These are phyloP conservation scores for Lepidurus arcticus DNA, from an alignment of 1,140 invertebrate species.

Conservation along the genomic window DNA sequence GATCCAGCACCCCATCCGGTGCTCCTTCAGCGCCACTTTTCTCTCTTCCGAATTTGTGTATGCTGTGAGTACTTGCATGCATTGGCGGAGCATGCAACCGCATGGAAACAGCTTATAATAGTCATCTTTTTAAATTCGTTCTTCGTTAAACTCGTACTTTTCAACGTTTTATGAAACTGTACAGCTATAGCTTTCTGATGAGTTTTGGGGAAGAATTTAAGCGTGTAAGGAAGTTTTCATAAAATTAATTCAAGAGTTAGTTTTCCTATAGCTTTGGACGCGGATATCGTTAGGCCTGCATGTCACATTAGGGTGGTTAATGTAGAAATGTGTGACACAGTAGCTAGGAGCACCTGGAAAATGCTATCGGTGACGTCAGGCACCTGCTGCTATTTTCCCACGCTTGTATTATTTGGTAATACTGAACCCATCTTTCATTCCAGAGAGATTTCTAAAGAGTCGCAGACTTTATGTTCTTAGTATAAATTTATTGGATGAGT, in stretches of 20 bases:
- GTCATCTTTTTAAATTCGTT: too few species aligned
- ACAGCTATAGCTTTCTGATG: too few species aligned
- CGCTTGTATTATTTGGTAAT: constrained; percentile 12
- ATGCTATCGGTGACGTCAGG: constrained; percentile 17
- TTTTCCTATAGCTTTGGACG: too few species aligned
- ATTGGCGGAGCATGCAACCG: too few species aligned
- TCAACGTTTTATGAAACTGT: too few species aligned
- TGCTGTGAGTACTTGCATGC: too few species aligned
- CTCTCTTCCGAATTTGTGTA: neutral
- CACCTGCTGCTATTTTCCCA: neutral
- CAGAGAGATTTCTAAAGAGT: constrained; percentile 16
- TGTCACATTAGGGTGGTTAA: neutral
- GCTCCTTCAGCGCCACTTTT: neutral
- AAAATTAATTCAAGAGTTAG: too few species aligned
- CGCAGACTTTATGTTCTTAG: neutral
- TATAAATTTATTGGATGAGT: constrained; percentile 7
- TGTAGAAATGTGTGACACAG: constrained; percentile 1
- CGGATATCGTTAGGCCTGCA: neutral
- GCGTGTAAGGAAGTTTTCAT: too few species aligned
- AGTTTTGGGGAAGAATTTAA: too few species aligned
- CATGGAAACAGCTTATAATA: too few species aligned
- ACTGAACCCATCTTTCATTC: neutral
- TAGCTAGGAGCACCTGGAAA: constrained; percentile 4
- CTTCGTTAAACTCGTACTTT: too few species aligned
- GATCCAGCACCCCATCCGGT: constrained; percentile 20